phyloP scores from a whole-genome alignment of 2,888 invertebrate genomes.

The Blera fallax region DNA sequence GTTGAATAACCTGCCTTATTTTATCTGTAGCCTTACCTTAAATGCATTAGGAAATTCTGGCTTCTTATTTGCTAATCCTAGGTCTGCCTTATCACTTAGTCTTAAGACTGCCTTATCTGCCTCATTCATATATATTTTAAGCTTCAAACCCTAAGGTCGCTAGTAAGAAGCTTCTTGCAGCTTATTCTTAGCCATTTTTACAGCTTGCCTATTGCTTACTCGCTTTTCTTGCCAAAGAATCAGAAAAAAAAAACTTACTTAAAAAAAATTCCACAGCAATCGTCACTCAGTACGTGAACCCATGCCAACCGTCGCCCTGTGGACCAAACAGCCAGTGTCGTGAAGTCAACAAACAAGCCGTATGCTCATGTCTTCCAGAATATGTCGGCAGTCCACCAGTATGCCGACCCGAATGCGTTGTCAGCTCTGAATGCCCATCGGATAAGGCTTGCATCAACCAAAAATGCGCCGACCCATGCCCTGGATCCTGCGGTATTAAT shows the following conservation, averaged over 20 bases:
- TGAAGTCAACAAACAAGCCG: slow-evolving; percentile 85
- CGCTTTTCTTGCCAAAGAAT: slow-evolving; percentile 4
- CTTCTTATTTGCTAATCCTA: too few relatives aligned
- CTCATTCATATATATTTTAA: neutral
- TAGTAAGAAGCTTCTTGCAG: neutral
- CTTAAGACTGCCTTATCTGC: too few relatives aligned
- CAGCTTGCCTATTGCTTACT: slow-evolving; percentile 46
- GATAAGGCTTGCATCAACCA: slow-evolving; percentile 89
- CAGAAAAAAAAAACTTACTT: slow-evolving; percentile 4
- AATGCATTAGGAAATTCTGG: too few relatives aligned
- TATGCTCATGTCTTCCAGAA: slow-evolving; percentile 87
- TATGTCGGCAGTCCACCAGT: slow-evolving; percentile 90
- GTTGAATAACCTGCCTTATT: too few relatives aligned
- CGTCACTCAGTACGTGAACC: slow-evolving; percentile 80
- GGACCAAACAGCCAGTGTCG: slow-evolving; percentile 90
- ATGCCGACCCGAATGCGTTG: slow-evolving; percentile 91
- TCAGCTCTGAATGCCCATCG: slow-evolving; percentile 89
- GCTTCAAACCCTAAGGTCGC: neutral
- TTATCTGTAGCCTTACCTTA: too few relatives aligned
- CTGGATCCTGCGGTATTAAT: slow-evolving; percentile 89
- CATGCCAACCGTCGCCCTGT: slow-evolving; percentile 89
- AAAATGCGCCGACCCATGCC: slow-evolving; percentile 91
- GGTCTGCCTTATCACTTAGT: too few relatives aligned
- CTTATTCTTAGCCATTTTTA: neutral
- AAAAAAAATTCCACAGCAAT: slow-evolving; percentile 45